Evolutionary conservation across 2,113 vertebrate genomes (phyloP).

Genomic region (Chloebia gouldiae): DNA sequence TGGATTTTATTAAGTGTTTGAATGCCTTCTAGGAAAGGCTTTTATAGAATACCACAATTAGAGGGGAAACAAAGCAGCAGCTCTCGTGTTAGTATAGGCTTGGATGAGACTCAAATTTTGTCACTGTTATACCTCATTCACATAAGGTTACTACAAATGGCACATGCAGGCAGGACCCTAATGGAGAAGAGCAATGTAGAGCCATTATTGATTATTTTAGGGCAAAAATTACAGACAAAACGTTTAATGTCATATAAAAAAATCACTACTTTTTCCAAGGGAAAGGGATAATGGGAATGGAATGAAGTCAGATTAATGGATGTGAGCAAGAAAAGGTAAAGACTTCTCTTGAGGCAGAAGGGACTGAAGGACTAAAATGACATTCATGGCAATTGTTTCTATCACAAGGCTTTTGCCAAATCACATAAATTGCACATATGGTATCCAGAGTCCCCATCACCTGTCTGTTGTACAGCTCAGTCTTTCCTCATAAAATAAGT

Average conservation of each 20-base stretch:
- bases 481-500: neutral
- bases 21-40: neutral
- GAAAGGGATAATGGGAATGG: neutral
- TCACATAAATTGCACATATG: neutral
- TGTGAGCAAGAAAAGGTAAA: neutral
- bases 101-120: neutral
- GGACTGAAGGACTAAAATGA: neutral
- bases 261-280: neutral
- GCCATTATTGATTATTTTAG: neutral
- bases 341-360: neutral
- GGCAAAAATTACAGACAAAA: neutral
- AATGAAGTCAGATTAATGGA: neutral
- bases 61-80: neutral
- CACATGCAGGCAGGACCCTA: neutral
- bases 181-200: neutral
- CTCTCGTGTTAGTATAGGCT: neutral
- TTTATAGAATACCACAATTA: neutral
- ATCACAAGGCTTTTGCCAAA: neutral
- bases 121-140: neutral
- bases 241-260: neutral
- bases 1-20: neutral
- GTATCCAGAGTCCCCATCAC: neutral
- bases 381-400: rapidly evolving
- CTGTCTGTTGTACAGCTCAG: neutral
- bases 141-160: neutral